Percentiles rank a stretch among this genome's conserved stretches.
These are phyloP conservation scores for Balaeniceps rex DNA, from an alignment of 2,113 vertebrate genomes.

Conservation along the genomic window DNA sequence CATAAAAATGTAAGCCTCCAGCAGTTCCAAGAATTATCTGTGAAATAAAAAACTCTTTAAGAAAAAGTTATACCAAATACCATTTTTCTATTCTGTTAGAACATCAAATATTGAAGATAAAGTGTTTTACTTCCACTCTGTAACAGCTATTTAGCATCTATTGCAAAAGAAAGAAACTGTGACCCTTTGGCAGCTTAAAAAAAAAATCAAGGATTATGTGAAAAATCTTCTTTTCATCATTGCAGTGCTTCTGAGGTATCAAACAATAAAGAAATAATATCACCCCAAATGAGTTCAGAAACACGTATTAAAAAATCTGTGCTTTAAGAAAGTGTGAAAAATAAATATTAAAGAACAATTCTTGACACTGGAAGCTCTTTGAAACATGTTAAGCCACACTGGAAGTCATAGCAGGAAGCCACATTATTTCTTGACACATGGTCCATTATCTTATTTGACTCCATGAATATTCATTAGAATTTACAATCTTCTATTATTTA, in stretches of 20 bases:
- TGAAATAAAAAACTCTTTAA: constrained; percentile 8
- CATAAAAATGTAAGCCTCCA: neutral
- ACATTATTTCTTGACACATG: neutral
- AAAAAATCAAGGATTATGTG: neutral
- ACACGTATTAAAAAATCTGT: neutral
- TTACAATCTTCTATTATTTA: neutral
- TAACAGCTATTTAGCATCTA: neutral
- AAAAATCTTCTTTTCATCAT: neutral
- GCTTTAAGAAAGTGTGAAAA: neutral
- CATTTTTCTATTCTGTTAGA: neutral
- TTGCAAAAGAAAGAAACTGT: neutral
- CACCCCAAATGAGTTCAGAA: neutral
- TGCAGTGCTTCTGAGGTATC: neutral
- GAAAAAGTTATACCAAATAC: neutral
- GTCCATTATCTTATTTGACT: neutral
- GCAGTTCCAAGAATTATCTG: neutral
- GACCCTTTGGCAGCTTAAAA: neutral
- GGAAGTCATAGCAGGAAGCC: constrained; percentile 1
- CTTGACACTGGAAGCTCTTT: neutral
- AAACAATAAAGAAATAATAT: neutral
- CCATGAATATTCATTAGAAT: constrained; percentile 31
- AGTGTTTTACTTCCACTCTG: neutral
- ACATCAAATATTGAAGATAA: neutral
- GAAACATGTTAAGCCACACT: neutral
- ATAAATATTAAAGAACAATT: neutral